Conservation (phyloP, 1,140 invertebrate species). For the Solenopsis fugax region DNA sequence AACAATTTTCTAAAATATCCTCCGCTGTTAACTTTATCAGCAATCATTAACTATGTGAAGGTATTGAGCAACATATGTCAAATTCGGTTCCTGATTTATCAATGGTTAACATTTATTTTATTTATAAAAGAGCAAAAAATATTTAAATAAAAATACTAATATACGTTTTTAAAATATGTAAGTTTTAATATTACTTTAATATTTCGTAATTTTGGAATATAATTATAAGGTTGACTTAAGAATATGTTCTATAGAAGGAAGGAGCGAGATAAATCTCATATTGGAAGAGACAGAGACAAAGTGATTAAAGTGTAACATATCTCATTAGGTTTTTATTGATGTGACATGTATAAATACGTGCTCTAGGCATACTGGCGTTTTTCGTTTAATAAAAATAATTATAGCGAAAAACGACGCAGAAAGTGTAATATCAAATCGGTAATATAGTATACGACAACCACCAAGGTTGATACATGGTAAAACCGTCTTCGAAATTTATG, state of each 20-base stretch:
- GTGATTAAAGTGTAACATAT: conserved; percentile 35
- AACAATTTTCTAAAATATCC: background rate
- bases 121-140: background rate
- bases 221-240: background rate
- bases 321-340: conserved; percentile 66
- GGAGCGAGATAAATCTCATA: background rate
- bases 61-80: background rate
- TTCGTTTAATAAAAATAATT: conserved; percentile 69
- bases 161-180: background rate
- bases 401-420: conserved; percentile 61
- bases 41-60: background rate
- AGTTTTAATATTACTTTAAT: conserved; percentile 4
- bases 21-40: background rate
- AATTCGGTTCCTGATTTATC: conserved; percentile 24
- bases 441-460: conserved; percentile 56
- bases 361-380: conserved; percentile 47
- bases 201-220: background rate
- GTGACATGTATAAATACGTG: conserved; percentile 67
- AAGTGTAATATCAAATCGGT: conserved; percentile 61
- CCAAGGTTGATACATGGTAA: conserved; percentile 25
- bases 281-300: background rate
- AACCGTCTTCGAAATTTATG: background rate
- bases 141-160: background rate
- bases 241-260: background rate
- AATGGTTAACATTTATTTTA: background rate